Percentiles rank a stretch among this genome's conserved stretches.
Conservation (phyloP, 1,140 invertebrate species). For the Trichoplusia ni region DNA sequence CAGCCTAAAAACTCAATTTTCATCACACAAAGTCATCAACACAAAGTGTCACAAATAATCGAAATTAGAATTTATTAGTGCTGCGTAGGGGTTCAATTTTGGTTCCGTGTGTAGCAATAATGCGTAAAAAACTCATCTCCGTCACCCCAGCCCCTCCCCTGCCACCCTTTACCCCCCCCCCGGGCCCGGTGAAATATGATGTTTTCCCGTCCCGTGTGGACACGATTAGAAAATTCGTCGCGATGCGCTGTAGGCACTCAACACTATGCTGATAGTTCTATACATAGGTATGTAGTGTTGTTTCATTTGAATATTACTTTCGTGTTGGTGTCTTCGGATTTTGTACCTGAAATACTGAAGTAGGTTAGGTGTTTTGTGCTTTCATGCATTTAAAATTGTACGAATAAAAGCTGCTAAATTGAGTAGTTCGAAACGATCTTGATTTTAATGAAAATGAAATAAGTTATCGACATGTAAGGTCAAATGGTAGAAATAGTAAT, state of each 20-base stretch:
- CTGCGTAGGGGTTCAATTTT: constrained; percentile 54
- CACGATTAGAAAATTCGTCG: constrained; percentile 79
- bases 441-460: too few species aligned
- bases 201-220: constrained; percentile 73
- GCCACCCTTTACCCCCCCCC: constrained; percentile 32
- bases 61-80: constrained; percentile 71
- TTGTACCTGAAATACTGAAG: background rate
- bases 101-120: constrained; percentile 70
- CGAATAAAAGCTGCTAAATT: too few species aligned
- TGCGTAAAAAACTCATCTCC: constrained; percentile 80
- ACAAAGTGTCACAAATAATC: constrained; percentile 53
- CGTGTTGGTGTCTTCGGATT: background rate
- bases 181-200: constrained; percentile 74
- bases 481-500: too few species aligned
- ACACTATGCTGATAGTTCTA: constrained; percentile 45
- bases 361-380: background rate
- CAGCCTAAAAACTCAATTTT: constrained; percentile 14
- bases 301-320: constrained; percentile 26
- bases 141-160: constrained; percentile 37
- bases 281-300: constrained; percentile 30
- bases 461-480: too few species aligned
- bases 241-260: constrained; percentile 37
- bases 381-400: too few species aligned
- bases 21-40: constrained; percentile 23
- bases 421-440: too few species aligned